Evolutionary conservation across 2,797 vertebrate genomes (phyloP).

Genomic region (Furcifer pardalis): DNA sequence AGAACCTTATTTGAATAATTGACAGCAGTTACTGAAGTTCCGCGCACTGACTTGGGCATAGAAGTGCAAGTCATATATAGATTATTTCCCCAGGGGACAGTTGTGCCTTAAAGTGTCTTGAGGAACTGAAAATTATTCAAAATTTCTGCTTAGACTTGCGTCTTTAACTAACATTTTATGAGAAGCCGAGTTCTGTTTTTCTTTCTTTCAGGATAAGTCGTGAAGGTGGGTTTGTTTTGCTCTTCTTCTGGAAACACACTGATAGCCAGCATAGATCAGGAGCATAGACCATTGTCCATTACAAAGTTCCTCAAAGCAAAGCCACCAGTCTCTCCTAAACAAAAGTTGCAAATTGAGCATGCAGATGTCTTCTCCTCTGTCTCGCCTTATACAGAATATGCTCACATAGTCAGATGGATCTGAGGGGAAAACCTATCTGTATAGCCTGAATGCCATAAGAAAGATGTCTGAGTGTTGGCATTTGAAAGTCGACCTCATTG

Average conservation of each 20-base stretch:
- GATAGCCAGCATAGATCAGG: neutral
- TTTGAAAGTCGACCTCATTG: too few species aligned
- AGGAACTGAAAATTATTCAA: constrained; percentile 11
- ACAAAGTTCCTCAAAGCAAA: neutral
- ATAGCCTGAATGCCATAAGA: too few species aligned
- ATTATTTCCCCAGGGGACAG: too few species aligned
- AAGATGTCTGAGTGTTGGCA: neutral
- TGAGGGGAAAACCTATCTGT: neutral
- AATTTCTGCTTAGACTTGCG: neutral
- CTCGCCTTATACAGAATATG: neutral
- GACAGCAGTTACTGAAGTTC: neutral
- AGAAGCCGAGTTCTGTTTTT: neutral
- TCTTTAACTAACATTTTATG: neutral
- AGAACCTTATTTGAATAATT: neutral
- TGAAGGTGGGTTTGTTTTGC: too few species aligned
- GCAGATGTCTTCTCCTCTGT: neutral
- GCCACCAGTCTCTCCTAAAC: neutral
- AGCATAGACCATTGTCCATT: neutral
- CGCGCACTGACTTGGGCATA: too few species aligned
- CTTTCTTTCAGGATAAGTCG: neutral
- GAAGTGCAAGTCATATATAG: neutral
- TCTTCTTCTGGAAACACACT: too few species aligned
- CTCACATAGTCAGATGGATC: neutral
- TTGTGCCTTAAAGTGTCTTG: neutral
- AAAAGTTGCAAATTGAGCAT: neutral